Base-by-base conservation (phyloP, 2,113 vertebrate genomes). In the Lucifuga dentata region DNA sequence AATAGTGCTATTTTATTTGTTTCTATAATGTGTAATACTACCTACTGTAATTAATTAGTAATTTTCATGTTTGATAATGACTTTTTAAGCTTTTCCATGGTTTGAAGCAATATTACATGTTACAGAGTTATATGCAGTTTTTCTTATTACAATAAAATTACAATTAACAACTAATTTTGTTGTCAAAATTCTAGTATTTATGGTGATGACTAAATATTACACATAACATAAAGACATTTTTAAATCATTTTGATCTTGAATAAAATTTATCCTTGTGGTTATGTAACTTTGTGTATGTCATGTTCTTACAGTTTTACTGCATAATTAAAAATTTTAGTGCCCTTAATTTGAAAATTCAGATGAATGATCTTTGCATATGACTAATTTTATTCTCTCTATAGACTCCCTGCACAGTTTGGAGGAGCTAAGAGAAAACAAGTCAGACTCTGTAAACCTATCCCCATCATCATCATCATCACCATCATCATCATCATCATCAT, bases 401-500 rank as follows among this genome's bases (percentile, higher is more conserved):
- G 39, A 59, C 43, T 61, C 57, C 13, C 26, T 76, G 8, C 48
- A 49, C 24, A 10, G 48, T 24, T 8, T 48, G 46, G 60, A 85
- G 49, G 66, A 80, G 46, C 24, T 51, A 48, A 60, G 16, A 41
- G 72, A 81, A 41, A 51, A 39, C 0, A 70, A 75, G 33, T 73
- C 57, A 0, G 52, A 53, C 40, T 62, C 59, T 15, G 6, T 57
- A 8, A 56, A 41, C 40, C 33, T 20, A 6, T 50, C 73, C 0
- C 12, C 5, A 0, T 65, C 74, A 11, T 43, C 49, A 1, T 66
- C 60, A 23, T 72, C 84, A 23, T 48, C 70, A 7, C 39, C 57
- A 0, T 21, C 57, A 45, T 26, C 6, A 5, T 50, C 73, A 1
- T 11, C 5, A 0, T 62, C 74, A 12, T 43, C 49, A 1, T 63